A percentile compares a stretch with the other conserved stretches of the same genome.
These are phyloP conservation scores for Euwallacea fornicatus DNA, from an alignment of 1,140 invertebrate species.

Conservation along the genomic window DNA sequence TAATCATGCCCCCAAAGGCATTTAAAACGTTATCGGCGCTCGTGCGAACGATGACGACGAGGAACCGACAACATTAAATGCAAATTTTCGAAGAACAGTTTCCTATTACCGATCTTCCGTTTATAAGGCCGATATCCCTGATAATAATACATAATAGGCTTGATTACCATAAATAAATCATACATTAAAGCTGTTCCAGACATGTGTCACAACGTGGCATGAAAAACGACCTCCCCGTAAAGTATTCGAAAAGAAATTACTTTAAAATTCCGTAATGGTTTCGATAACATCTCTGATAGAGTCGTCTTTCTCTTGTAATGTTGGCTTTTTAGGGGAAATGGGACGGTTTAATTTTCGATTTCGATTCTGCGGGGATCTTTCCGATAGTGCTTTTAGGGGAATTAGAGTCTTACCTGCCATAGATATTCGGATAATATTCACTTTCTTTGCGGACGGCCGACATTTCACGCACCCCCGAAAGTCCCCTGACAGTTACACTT, in stretches of 20 bases:
- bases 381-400: too few relatives aligned
- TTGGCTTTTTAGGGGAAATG: too few relatives aligned
- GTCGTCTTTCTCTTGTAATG: slow-evolving; percentile 5
- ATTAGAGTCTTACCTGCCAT: too few relatives aligned
- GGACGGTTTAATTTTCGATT: too few relatives aligned
- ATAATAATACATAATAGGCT: slow-evolving; percentile 33
- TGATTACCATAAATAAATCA: slow-evolving; percentile 32
- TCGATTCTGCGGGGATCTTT: too few relatives aligned
- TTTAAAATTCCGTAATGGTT: slow-evolving; percentile 30
- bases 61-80: slow-evolving; percentile 13
- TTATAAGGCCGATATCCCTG: slow-evolving; percentile 26
- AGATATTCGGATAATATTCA: too few relatives aligned
- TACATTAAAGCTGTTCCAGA: slow-evolving; percentile 23
- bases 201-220: slow-evolving; percentile 24
- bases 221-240: slow-evolving; percentile 25
- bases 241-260: slow-evolving; percentile 28
- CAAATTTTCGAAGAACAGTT: slow-evolving; percentile 11
- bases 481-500: too few relatives aligned
- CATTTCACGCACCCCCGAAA: too few relatives aligned
- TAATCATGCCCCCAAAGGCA: slow-evolving; percentile 5
- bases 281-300: slow-evolving; percentile 31
- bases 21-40: slow-evolving; percentile 9
- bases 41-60: not conserved
- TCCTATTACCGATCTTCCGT: slow-evolving; percentile 30
- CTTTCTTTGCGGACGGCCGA: too few relatives aligned